phyloP scores from a whole-genome alignment of 2,113 vertebrate species.

The Sphaerodactylus townsendi region DNA sequence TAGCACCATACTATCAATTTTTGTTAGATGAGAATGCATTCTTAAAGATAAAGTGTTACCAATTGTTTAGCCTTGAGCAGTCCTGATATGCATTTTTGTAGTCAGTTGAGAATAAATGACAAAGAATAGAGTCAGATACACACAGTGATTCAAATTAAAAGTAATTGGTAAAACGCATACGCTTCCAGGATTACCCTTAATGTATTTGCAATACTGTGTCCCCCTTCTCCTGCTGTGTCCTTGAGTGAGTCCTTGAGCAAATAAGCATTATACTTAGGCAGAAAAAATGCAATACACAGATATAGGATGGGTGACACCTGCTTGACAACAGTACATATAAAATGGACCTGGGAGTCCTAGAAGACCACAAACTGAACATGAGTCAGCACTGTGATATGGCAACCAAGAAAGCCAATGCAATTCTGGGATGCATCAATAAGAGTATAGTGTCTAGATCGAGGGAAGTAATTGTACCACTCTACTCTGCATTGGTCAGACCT shows the following conservation, averaged over 20 bases:
- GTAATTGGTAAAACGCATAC: background rate
- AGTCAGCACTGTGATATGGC: too few species aligned
- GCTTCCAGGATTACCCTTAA: background rate
- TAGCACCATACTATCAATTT: background rate
- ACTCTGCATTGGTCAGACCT: too few species aligned
- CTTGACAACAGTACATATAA: too few species aligned
- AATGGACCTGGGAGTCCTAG: too few species aligned
- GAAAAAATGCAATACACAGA: too few species aligned
- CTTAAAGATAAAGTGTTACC: background rate
- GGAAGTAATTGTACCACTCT: too few species aligned
- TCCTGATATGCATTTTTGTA: background rate
- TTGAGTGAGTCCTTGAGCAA: background rate
- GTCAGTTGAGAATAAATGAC: background rate
- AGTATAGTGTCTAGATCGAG: too few species aligned
- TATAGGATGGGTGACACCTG: too few species aligned
- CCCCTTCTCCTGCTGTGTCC: background rate
- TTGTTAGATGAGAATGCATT: background rate
- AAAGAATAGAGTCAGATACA: background rate
- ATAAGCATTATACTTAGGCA: too few species aligned
- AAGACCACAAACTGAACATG: too few species aligned
- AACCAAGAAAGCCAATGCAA: too few species aligned
- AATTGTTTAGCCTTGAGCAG: slow-evolving; percentile 3
- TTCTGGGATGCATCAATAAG: too few species aligned
- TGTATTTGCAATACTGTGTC: background rate
- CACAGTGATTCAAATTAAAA: background rate